Base-by-base conservation (phyloP, 2,888 invertebrate genomes). In the Drosophila prostipennis region DNA sequence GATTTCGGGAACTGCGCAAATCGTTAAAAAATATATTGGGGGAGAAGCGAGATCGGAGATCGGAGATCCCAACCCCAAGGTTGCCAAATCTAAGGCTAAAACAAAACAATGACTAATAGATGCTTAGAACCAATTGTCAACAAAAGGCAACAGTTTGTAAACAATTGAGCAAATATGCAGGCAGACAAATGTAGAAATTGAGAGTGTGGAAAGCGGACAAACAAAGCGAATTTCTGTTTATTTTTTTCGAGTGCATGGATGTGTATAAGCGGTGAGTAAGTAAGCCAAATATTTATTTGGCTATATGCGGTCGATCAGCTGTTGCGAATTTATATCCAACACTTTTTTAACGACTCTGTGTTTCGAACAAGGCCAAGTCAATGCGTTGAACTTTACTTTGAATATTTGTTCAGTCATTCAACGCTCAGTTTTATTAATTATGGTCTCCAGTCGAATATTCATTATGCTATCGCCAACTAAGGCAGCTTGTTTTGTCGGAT, bases 341-440 rank as follows among this genome's bases (percentile, higher is more conserved):
- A 57, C 43, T 67, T 39, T 49, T 32, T 52, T 26, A 49, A 54
- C 49, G 48, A 55, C 55, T 55, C 55, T 39, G 14, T 51, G 51
- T 51, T 55, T 55, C 55, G 26, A 29, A 43, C 72, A 87, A 81
- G 87, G 80, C 64, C 87, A 86, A 55, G 42, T 49, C 40, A 16
- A 70, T 68, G 68, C 86, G 71, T 76, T 87, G 82, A 82, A 82
- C 87, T 87, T 79, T 69, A 63, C 49, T 60, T 59, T 63, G 56
- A 80, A 68, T 77, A 76, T 87, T 73, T 77, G 75, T 55, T 63
- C 40, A 77, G 72, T 87, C 87, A 82, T 77, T 69, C 49, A 58
- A 51, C 52, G 64, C 51, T 82, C 43, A 56, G 70, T 65, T 74
- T 53, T 74, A 80, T 84, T 74, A 72, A 87, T 81, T 85, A 80